Evolutionary conservation across 2,888 invertebrate species (phyloP).

Genomic region (Caenorhabditis japonica): DNA sequence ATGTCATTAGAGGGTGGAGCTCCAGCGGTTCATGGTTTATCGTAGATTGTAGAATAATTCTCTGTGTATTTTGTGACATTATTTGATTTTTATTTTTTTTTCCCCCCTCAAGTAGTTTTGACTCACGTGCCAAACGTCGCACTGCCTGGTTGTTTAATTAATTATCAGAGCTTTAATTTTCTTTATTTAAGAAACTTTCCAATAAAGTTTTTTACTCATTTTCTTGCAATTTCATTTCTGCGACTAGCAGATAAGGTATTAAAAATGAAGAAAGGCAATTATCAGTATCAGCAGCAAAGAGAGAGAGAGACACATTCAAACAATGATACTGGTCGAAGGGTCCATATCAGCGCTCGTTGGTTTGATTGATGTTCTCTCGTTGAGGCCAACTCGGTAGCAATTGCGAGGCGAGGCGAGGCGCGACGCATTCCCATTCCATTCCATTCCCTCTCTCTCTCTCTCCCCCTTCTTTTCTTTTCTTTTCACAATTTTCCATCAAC

Average conservation of each 20-base stretch:
- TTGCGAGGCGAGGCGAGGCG: not conserved
- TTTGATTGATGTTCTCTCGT: slow-evolving; percentile 39
- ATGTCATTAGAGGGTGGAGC: slow-evolving; percentile 22
- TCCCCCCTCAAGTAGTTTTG: not conserved
- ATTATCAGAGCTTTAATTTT: not conserved
- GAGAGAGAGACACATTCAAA: not conserved
- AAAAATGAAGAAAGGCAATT: not conserved
- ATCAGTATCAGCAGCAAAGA: not conserved
- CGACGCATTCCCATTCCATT: not conserved
- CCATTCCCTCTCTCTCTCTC: not conserved
- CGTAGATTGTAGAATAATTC: not conserved
- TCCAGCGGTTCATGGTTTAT: slow-evolving; percentile 19
- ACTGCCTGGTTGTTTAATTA: no score
- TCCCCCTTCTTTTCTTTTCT: no score
- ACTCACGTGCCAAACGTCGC: no score
- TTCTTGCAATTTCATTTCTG: not conserved
- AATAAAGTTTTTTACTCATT: slow-evolving; percentile 5
- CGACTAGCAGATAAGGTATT: no score
- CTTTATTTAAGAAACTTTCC: no score
- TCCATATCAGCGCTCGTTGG: slow-evolving; percentile 7
- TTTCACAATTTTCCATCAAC: not conserved
- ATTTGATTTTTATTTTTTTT: not conserved
- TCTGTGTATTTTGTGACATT: not conserved
- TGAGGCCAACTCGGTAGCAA: not conserved
- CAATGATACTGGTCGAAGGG: slow-evolving; percentile 19